Conservation (phyloP, 2,888 invertebrate genomes). For the Nebria salina region DNA sequence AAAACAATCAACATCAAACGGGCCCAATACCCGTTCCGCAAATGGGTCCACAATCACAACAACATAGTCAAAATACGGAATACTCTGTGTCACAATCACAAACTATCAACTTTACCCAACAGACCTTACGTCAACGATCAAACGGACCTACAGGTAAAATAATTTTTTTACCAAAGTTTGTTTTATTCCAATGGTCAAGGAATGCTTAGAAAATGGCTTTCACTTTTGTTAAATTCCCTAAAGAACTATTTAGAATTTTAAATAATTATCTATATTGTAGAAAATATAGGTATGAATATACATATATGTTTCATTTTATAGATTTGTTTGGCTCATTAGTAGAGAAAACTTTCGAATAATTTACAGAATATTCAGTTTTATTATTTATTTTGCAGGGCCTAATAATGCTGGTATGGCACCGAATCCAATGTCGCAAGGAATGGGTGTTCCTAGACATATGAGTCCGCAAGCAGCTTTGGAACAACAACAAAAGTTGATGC, state of each 20-base stretch:
- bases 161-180: neutral
- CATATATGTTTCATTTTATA: too few relatives aligned
- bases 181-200: neutral
- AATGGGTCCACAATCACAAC: slow-evolving; percentile 41
- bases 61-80: slow-evolving; percentile 57
- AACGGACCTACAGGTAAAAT: slow-evolving; percentile 55
- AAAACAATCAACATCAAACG: slow-evolving; percentile 48
- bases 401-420: slow-evolving; percentile 25
- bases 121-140: slow-evolving; percentile 70
- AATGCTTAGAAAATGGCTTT: neutral
- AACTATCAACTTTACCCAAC: slow-evolving; percentile 86
- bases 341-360: too few relatives aligned
- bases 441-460: slow-evolving; percentile 52
- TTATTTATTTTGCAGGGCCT: slow-evolving; percentile 8
- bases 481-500: slow-evolving; percentile 60
- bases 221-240: neutral
- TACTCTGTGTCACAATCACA: slow-evolving; percentile 86
- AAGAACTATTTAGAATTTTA: neutral
- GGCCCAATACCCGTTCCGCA: slow-evolving; percentile 25
- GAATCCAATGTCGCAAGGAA: slow-evolving; percentile 27
- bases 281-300: too few relatives aligned
- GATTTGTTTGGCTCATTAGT: too few relatives aligned
- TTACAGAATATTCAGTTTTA: neutral
- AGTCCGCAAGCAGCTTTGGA: slow-evolving; percentile 55
- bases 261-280: too few relatives aligned